Conservation (phyloP, 2,113 vertebrate species). For the Tricholaema leucomelas region DNA sequence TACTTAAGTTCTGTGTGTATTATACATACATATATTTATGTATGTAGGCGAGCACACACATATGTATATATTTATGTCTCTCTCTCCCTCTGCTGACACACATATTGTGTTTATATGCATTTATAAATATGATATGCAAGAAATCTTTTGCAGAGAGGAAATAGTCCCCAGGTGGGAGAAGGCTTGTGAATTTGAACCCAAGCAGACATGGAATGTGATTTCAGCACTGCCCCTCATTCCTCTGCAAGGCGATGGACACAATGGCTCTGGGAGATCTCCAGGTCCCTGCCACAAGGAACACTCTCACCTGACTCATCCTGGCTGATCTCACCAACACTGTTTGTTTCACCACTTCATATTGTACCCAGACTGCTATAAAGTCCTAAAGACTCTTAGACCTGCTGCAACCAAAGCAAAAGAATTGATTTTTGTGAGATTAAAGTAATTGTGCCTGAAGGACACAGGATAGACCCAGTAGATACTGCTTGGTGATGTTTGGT, state of each 20-base stretch:
- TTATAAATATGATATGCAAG: constrained; percentile 50
- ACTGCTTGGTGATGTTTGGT: neutral
- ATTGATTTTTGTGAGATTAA: neutral
- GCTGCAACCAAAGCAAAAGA: neutral
- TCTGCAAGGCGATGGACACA: neutral
- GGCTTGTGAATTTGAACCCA: neutral
- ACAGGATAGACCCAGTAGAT: neutral
- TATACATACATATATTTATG: constrained; percentile 59
- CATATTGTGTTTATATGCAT: constrained; percentile 45
- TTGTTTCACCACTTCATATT: neutral
- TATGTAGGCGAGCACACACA: neutral
- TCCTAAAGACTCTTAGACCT: neutral
- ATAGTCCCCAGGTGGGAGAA: neutral
- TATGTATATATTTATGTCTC: constrained; percentile 50
- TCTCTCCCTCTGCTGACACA: constrained; percentile 36
- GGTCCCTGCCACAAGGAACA: neutral
- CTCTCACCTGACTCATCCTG: neutral
- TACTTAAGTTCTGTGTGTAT: constrained; percentile 64
- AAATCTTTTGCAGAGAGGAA: constrained; percentile 18
- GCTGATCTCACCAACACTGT: neutral
- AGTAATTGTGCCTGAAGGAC: neutral
- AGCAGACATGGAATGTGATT: constrained; percentile 2
- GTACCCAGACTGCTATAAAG: neutral
- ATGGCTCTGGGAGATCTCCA: neutral
- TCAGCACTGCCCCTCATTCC: neutral